Percentiles rank a stretch among this genome's conserved stretches.
Evolutionary conservation across 2,113 vertebrate species (phyloP).

Genomic region (Myrmecobius fasciatus): DNA sequence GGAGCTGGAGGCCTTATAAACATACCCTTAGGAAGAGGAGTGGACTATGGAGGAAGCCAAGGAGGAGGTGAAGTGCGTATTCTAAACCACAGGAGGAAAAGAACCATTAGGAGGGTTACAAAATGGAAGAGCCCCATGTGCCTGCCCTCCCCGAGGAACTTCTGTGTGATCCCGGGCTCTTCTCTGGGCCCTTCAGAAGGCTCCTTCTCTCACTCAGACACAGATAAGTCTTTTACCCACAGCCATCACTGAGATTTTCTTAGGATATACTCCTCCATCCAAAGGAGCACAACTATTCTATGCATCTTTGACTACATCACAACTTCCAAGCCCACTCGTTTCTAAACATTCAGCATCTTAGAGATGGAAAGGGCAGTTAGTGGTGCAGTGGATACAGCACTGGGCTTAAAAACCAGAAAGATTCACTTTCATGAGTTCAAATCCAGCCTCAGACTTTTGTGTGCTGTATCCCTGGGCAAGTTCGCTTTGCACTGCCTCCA

Average conservation of each 20-base stretch:
- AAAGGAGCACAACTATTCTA: background rate
- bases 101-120: background rate
- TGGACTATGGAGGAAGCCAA: background rate
- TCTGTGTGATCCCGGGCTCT: background rate
- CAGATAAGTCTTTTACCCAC: background rate
- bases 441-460: background rate
- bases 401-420: background rate
- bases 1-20: background rate
- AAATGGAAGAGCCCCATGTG: background rate
- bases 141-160: background rate
- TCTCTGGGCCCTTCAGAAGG: background rate
- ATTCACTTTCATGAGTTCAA: background rate
- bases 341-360: background rate
- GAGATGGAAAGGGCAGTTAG: background rate
- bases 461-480: background rate
- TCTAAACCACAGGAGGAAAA: conserved; percentile 8
- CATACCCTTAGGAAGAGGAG: background rate
- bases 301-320: background rate
- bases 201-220: background rate
- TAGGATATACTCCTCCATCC: background rate
- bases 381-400: background rate
- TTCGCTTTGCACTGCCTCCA: background rate
- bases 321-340: background rate
- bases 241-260: background rate
- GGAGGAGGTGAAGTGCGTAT: background rate